These are phyloP conservation scores for Mirza zaza DNA, from an alignment of 2,113 vertebrate species.

Conservation along the genomic window DNA sequence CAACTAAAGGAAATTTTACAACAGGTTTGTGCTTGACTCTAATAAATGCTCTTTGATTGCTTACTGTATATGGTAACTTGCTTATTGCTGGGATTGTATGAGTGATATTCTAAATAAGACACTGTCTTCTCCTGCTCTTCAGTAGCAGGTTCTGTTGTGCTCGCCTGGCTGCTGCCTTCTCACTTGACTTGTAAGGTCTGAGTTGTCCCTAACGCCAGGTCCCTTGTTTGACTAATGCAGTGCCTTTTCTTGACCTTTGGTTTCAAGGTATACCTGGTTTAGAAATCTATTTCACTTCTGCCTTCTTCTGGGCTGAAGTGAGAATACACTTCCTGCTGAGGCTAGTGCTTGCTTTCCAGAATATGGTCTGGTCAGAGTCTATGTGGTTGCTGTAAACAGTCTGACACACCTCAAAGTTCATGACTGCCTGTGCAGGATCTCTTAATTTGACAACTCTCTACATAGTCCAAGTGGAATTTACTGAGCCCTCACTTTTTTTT, in stretches of 20 bases:
- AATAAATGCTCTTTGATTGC: conserved; percentile 34
- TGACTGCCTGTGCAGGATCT: not conserved
- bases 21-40: conserved; percentile 53
- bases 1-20: not conserved
- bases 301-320: not conserved
- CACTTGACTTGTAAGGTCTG: not conserved
- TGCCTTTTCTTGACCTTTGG: not conserved
- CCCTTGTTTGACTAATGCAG: not conserved
- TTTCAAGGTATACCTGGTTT: not conserved
- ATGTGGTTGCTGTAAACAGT: not conserved
- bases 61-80: not conserved
- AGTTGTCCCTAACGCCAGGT: not conserved
- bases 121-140: not conserved
- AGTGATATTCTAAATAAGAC: not conserved
- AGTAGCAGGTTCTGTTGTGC: not conserved
- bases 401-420: not conserved
- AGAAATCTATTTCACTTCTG: not conserved
- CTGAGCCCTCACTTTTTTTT: not conserved
- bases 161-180: not conserved
- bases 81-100: not conserved
- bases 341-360: not conserved
- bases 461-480: not conserved
- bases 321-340: not conserved
- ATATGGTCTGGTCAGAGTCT: not conserved
- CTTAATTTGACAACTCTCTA: not conserved